Evolutionary conservation across 2,797 vertebrate genomes (phyloP).

Genomic region (Smutsia temminckii): DNA sequence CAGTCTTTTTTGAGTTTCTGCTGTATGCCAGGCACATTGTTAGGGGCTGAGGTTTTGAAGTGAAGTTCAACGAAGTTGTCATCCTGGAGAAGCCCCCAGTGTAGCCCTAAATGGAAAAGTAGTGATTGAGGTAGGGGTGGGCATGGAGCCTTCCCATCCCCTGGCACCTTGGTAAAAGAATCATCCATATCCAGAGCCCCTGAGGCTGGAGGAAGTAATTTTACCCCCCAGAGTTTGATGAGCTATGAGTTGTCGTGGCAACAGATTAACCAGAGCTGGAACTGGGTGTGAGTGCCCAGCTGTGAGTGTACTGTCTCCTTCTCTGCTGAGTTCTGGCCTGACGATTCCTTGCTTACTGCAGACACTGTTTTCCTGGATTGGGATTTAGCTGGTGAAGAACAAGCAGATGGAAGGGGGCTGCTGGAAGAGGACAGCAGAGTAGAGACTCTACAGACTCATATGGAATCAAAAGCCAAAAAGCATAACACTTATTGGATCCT

Average conservation of each 20-base stretch:
- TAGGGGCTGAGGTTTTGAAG: background rate
- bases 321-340: background rate
- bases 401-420: background rate
- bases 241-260: constrained; percentile 47
- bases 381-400: constrained; percentile 35
- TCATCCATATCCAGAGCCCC: background rate
- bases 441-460: background rate
- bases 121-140: background rate
- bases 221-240: background rate
- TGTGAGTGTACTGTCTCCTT: background rate
- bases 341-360: background rate
- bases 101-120: background rate
- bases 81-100: background rate
- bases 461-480: background rate
- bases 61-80: background rate
- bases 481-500: fast-evolving
- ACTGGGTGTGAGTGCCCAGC: background rate
- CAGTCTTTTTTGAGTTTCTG: background rate
- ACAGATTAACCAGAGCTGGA: constrained; percentile 38
- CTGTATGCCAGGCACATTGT: background rate
- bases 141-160: background rate
- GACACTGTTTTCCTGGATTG: background rate
- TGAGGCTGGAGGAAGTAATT: constrained; percentile 10
- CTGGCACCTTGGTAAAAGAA: background rate
- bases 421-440: background rate